A percentile compares a stretch with the other conserved stretches of the same genome.
Conservation (phyloP, 2,113 vertebrate species). For the Larimichthys crocea region DNA sequence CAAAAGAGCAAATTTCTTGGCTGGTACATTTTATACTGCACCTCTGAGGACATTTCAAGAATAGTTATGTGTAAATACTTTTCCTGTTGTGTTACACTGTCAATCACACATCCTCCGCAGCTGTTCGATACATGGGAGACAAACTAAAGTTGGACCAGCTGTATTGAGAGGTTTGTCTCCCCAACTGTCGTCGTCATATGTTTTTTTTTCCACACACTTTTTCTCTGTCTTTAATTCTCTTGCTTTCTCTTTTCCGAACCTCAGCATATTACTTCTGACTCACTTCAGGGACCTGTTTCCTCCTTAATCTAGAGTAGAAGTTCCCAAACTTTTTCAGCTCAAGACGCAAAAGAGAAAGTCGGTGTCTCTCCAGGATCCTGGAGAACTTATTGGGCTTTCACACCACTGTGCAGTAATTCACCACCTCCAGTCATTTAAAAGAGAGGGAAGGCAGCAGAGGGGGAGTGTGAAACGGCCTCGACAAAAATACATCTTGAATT, state of each 20-base stretch:
- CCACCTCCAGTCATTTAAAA: no score
- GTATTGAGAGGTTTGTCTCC: background rate
- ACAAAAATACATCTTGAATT: no score
- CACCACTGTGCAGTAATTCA: no score
- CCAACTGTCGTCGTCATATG: slow-evolving; percentile 2
- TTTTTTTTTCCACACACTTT: background rate
- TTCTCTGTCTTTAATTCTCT: background rate
- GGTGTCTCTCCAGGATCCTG: no score
- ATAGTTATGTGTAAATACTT: background rate
- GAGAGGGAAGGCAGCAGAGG: no score
- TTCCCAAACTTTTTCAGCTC: background rate
- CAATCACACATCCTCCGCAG: slow-evolving; percentile 5
- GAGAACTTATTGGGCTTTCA: no score
- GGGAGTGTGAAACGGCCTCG: no score
- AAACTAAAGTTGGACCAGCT: slow-evolving; percentile 20
- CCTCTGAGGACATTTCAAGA: background rate
- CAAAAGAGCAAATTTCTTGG: background rate
- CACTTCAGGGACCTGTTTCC: background rate
- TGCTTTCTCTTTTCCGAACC: slow-evolving; percentile 1
- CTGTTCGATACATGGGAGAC: slow-evolving; percentile 17
- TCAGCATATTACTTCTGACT: background rate
- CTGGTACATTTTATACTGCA: background rate
- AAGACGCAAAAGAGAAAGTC: background rate
- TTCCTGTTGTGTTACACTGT: slow-evolving; percentile 11
- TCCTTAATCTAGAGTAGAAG: background rate